A percentile compares a stretch with the other conserved stretches of the same genome.
These are phyloP conservation scores for Erebia ligea DNA, from an alignment of 2,888 invertebrate species.

Conservation along the genomic window DNA sequence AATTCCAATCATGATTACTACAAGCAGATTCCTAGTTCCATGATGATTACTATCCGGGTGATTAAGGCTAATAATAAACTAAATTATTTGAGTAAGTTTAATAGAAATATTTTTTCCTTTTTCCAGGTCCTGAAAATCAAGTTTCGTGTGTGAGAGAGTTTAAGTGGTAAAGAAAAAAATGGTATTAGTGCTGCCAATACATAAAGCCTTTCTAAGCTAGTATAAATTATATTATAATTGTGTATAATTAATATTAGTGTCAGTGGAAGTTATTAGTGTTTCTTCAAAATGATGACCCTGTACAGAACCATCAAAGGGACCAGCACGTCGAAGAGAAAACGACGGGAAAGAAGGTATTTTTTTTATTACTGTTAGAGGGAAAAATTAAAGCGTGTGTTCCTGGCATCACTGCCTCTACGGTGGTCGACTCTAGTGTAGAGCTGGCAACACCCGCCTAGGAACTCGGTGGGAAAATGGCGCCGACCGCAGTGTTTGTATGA, in stretches of 20 bases:
- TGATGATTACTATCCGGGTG: too few relatives aligned
- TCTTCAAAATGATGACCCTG: slow-evolving; percentile 79
- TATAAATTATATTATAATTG: slow-evolving; percentile 33
- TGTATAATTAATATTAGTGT: slow-evolving; percentile 35
- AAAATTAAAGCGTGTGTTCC: too few relatives aligned
- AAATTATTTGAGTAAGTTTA: not conserved
- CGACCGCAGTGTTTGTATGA: too few relatives aligned
- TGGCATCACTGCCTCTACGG: too few relatives aligned
- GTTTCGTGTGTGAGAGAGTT: not conserved
- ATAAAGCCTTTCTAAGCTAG: slow-evolving; percentile 20
- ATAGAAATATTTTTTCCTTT: not conserved
- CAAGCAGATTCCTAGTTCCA: too few relatives aligned
- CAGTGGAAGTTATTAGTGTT: slow-evolving; percentile 47
- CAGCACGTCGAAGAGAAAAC: slow-evolving; percentile 77
- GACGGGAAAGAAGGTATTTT: slow-evolving; percentile 77
- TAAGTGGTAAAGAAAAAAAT: slow-evolving; percentile 14
- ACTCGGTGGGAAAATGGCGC: too few relatives aligned
- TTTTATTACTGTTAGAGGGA: not conserved
- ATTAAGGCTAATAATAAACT: not conserved
- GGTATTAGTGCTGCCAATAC: not conserved
- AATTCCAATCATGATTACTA: too few relatives aligned
- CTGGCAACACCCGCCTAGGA: too few relatives aligned
- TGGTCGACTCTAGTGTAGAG: too few relatives aligned
- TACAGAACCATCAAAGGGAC: slow-evolving; percentile 83
- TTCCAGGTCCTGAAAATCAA: slow-evolving; percentile 15